A percentile compares a stretch with the other conserved stretches of the same genome.
phyloP scores from a whole-genome alignment of 2,797 vertebrate genomes.

The Basileuterus tristriatus region DNA sequence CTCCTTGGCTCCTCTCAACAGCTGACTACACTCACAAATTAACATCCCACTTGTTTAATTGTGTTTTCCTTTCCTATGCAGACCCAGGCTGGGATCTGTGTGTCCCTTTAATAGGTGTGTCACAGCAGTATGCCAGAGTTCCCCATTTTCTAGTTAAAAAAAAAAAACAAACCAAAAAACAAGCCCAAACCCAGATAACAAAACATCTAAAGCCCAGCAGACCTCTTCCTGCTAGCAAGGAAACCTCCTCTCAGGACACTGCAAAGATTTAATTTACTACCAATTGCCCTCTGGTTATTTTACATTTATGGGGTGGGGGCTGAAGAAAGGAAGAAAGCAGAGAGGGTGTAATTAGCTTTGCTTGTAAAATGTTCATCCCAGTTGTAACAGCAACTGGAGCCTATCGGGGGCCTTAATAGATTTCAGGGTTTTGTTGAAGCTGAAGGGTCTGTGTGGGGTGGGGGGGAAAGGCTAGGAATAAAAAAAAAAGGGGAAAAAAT shows the following conservation, averaged over 20 bases:
- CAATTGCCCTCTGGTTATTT: constrained; percentile 48
- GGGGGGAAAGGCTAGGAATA: neutral
- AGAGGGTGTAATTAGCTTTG: constrained; percentile 72
- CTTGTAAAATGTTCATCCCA: constrained; percentile 76
- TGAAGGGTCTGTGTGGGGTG: constrained; percentile 12
- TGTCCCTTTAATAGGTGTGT: constrained; percentile 2
- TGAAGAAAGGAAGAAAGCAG: constrained; percentile 41
- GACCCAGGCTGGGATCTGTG: neutral
- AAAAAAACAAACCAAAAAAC: neutral
- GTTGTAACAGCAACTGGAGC: constrained; percentile 69
- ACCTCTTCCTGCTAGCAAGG: constrained; percentile 46
- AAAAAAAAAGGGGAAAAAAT: neutral
- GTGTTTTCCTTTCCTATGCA: neutral
- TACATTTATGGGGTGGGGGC: constrained; percentile 65
- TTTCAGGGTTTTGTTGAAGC: constrained; percentile 74
- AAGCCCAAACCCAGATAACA: neutral
- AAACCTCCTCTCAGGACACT: constrained; percentile 61
- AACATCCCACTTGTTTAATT: neutral
- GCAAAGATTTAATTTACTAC: constrained; percentile 63
- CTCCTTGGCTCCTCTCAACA: neutral
- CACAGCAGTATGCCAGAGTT: constrained; percentile 41
- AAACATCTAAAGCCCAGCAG: constrained; percentile 61
- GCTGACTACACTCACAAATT: constrained; percentile 28
- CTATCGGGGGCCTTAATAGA: constrained; percentile 69
- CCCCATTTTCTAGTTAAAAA: constrained; percentile 31